These are phyloP conservation scores for Nasonovia ribisnigri DNA, from an alignment of 2,888 invertebrate species.

Conservation along the genomic window DNA sequence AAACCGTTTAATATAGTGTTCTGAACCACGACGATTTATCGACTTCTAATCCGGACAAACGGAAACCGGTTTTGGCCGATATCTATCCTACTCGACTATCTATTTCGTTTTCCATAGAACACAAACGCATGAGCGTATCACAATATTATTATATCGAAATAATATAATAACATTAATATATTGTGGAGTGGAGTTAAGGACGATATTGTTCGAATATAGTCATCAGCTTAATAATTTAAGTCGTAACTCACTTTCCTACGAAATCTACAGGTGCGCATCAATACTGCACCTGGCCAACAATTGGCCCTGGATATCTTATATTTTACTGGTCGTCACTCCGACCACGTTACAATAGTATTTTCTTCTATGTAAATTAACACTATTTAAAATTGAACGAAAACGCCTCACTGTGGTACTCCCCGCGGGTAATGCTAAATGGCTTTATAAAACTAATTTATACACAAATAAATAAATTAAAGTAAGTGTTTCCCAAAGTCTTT, in stretches of 20 bases:
- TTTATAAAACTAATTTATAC: no score
- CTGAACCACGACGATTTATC: conserved; percentile 9
- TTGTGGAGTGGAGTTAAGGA: background rate
- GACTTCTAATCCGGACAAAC: background rate
- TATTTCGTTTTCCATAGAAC: background rate
- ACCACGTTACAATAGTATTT: no score
- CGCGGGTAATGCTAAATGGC: no score
- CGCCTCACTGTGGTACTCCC: no score
- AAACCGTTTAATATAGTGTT: background rate
- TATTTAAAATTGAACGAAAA: no score
- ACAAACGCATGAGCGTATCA: background rate
- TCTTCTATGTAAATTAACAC: no score
- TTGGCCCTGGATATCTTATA: no score
- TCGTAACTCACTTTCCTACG: background rate
- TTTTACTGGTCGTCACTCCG: no score
- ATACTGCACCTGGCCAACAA: background rate
- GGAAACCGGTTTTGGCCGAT: conserved; percentile 29
- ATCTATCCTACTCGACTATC: background rate
- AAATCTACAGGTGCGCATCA: background rate
- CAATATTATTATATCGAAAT: background rate
- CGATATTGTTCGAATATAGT: background rate
- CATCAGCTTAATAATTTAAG: no score
- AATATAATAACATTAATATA: background rate
- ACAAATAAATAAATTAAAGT: no score
- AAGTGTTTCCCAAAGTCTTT: no score